These are phyloP conservation scores for Chionomys nivalis DNA, from an alignment of 2,113 vertebrate genomes.

Conservation along the genomic window DNA sequence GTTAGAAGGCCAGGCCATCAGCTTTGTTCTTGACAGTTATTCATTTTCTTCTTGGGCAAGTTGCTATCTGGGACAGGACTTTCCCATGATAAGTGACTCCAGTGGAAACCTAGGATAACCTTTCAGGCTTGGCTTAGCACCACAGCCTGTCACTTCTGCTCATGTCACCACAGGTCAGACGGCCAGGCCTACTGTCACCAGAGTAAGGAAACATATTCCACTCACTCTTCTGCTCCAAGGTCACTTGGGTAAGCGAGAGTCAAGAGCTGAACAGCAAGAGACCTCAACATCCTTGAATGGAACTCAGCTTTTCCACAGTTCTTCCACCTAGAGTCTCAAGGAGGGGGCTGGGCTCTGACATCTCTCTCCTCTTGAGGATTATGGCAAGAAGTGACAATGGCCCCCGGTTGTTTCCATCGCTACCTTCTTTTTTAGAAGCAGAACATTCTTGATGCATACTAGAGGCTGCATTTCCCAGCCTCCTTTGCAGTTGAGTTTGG, in stretches of 20 bases:
- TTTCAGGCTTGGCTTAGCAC: background rate
- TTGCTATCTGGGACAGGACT: background rate
- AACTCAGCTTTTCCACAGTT: background rate
- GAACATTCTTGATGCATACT: background rate
- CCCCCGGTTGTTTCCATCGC: background rate
- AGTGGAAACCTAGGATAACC: background rate
- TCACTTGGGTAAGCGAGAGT: background rate
- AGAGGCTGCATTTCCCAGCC: background rate
- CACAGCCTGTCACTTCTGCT: background rate
- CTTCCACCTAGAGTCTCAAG: background rate
- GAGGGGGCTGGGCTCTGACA: background rate
- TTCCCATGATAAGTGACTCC: background rate
- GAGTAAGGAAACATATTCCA: background rate
- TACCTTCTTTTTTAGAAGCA: background rate
- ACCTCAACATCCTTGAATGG: background rate
- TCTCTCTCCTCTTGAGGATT: background rate
- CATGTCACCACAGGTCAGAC: background rate
- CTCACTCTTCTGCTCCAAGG: background rate
- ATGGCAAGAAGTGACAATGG: background rate
- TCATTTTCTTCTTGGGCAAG: background rate
- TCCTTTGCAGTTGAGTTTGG: background rate
- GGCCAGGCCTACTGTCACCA: background rate
- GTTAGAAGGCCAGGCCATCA: background rate
- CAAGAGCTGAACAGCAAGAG: background rate
- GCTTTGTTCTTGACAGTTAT: background rate